Evolutionary conservation across 2,888 invertebrate species (phyloP).

Genomic region (Dinocampus coccinellae): DNA sequence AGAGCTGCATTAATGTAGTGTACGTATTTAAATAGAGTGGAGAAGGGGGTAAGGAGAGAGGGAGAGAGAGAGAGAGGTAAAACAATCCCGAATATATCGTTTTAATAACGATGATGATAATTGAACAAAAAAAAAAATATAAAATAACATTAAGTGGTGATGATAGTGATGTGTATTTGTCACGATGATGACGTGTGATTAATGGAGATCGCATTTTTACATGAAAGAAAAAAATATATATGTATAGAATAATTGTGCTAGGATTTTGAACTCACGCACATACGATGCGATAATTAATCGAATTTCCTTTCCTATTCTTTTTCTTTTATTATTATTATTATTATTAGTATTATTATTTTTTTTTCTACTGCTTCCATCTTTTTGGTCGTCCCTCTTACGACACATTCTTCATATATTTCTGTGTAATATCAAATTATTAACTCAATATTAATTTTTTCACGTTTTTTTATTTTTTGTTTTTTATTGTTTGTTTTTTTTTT

Average conservation of each 20-base stretch:
- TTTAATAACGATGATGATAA: background rate
- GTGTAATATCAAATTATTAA: no score
- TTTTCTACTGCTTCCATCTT: constrained; percentile 31
- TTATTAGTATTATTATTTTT: no score
- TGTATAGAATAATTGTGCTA: constrained; percentile 53
- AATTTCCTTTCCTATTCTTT: constrained; percentile 34
- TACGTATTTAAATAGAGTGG: background rate
- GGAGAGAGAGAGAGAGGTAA: background rate
- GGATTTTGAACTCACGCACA: constrained; percentile 45
- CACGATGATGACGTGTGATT: constrained; percentile 44
- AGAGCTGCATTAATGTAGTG: background rate
- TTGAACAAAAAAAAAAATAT: constrained; percentile 38
- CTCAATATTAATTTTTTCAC: no score
- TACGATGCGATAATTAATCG: constrained; percentile 37
- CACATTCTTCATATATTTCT: background rate
- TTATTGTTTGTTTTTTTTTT: background rate
- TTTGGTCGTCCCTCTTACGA: constrained; percentile 35
- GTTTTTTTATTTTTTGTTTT: no score
- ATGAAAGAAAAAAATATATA: constrained; percentile 23
- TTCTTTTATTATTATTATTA: no score
- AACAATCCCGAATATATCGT: background rate
- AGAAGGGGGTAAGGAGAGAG: background rate
- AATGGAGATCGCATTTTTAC: constrained; percentile 55
- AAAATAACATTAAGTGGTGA: constrained; percentile 31
- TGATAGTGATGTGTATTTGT: constrained; percentile 30